Conservation (phyloP, 2,888 invertebrate species). For the Netelia melanura region DNA sequence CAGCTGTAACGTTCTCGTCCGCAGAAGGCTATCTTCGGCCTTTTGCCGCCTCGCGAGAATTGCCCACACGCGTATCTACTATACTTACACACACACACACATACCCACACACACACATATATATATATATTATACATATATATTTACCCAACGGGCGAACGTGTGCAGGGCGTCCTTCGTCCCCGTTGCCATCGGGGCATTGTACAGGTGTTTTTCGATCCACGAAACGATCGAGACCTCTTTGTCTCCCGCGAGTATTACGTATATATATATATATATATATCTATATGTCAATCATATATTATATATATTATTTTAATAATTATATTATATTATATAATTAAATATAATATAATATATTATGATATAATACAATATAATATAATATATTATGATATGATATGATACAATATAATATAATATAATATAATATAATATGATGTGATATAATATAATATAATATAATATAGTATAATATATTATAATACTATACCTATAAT, state of each 20-base stretch:
- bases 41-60: slow-evolving; percentile 59
- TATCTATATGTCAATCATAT: neutral
- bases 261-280: slow-evolving; percentile 3
- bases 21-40: slow-evolving; percentile 65
- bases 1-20: slow-evolving; percentile 65
- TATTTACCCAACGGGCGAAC: slow-evolving; percentile 56
- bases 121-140: neutral
- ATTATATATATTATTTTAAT: no score
- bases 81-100: neutral
- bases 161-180: slow-evolving; percentile 65
- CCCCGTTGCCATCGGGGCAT: slow-evolving; percentile 52
- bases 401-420: no score
- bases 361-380: no score
- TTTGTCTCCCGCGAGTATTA: slow-evolving; percentile 44
- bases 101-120: neutral
- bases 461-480: no score
- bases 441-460: no score
- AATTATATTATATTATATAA: no score
- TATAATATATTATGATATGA: no score
- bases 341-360: no score
- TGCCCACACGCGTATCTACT: slow-evolving; percentile 64
- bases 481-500: no score
- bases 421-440: no score
- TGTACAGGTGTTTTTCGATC: slow-evolving; percentile 61
- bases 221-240: slow-evolving; percentile 41